phyloP scores from a whole-genome alignment of 2,797 vertebrate species.

The Cheirogaleus major region DNA sequence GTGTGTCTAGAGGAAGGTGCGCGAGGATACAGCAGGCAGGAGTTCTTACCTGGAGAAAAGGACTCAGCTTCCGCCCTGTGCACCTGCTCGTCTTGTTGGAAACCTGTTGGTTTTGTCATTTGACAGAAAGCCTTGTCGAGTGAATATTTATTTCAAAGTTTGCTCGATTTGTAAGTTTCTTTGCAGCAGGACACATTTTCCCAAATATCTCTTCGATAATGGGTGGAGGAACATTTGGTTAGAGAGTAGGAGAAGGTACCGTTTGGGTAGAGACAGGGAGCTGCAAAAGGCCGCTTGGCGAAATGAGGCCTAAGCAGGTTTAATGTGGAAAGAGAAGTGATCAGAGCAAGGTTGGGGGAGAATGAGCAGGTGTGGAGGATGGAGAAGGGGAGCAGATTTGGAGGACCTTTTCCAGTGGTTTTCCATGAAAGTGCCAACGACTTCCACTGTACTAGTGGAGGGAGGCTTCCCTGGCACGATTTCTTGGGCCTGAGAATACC shows the following conservation, averaged over 20 bases:
- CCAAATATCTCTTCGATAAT: not conserved
- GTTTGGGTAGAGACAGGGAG: not conserved
- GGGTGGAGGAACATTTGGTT: not conserved
- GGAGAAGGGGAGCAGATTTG: not conserved
- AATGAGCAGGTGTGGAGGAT: not conserved
- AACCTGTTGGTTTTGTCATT: not conserved
- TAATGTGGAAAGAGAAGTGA: rapidly evolving
- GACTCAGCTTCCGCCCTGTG: no score
- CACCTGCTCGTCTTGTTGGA: not conserved
- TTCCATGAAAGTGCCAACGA: not conserved
- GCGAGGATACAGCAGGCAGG: not conserved
- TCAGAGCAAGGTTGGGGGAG: not conserved
- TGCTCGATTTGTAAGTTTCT: not conserved
- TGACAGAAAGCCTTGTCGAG: not conserved
- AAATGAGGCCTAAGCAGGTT: not conserved
- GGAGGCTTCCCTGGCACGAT: not conserved
- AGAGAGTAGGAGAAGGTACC: not conserved
- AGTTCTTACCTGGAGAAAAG: not conserved
- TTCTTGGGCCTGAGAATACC: not conserved
- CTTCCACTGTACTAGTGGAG: not conserved
- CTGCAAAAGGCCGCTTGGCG: not conserved
- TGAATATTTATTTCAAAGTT: not conserved
- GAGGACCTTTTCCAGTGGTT: not conserved
- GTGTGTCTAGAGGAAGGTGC: not conserved
- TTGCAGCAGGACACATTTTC: not conserved